Evolutionary conservation across 2,797 vertebrate species (phyloP).

Genomic region (Mormyrus proboscirostris): DNA sequence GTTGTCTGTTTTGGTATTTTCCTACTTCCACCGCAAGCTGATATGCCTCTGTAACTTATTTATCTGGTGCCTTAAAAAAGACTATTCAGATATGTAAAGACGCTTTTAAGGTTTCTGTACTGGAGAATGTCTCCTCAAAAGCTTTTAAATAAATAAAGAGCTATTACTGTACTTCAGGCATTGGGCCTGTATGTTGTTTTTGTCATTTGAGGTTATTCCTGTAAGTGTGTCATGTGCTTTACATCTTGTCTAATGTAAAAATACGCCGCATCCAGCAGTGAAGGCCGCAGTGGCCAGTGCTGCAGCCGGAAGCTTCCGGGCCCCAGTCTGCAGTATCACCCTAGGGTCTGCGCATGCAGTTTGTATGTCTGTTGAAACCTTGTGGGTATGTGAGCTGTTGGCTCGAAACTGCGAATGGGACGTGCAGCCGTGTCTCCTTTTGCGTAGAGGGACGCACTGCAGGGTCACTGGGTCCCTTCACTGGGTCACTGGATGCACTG

Average conservation of each 20-base stretch:
- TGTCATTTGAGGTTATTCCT: not conserved
- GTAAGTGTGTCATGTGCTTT: not conserved
- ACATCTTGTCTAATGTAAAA: not conserved
- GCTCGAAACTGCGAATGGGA: not conserved
- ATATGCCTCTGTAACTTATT: conserved; percentile 42
- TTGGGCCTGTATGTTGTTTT: not conserved
- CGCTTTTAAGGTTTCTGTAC: conserved; percentile 23
- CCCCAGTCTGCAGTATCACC: not conserved
- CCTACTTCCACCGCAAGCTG: conserved; percentile 3
- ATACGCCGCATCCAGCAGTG: no score
- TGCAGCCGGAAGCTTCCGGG: not conserved
- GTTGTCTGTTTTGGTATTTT: conserved; percentile 24
- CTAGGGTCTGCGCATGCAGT: not conserved
- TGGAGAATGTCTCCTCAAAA: conserved; percentile 39
- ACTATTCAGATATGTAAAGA: conserved; percentile 32
- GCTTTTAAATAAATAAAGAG: conserved; percentile 53
- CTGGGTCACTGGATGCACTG: not conserved
- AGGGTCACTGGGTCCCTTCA: not conserved
- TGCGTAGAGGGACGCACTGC: not conserved
- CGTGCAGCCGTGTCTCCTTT: not conserved
- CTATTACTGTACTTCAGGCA: conserved; percentile 37
- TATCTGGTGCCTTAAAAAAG: conserved; percentile 56
- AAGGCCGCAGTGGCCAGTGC: not conserved
- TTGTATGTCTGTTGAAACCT: not conserved
- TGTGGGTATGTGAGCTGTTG: not conserved